Base-by-base conservation (phyloP, 2,888 invertebrate species). In the Dilophus febrilis region DNA sequence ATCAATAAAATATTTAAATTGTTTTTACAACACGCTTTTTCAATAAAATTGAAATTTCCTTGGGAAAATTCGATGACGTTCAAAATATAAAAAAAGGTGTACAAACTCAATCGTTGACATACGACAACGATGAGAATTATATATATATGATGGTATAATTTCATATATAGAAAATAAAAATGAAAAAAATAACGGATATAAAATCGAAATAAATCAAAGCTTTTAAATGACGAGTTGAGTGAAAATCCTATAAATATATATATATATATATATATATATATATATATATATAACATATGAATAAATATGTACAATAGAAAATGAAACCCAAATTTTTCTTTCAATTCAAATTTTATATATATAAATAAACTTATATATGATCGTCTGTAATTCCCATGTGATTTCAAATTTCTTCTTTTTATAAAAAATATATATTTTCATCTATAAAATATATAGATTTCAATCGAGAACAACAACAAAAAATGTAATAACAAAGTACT, bases 1-100 rank as follows among this genome's bases (percentile, higher is more conserved):
- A 22, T 22, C 34, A 34, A 39, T 39, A 39, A 39, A 39, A 39
- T 39, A 39, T 39, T 39, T 27, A 39, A 39, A 31, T 39, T 39
- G 39, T 28, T 39, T 26, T 35, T 35, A 35, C 35, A 35, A 35
- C 35, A 35, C 26, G 35, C 26, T 14, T 35, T 35, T 35, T 35
- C 27, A 35, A 35, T 19, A 19, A 19, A 18, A 35, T 19, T 19
- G 22, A 26, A 35, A 35, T 35, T 35, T 35, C 35, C 35, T 14
- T 12, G 19, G 35, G 35, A 35, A 35, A 35, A 26, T 35, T 35
- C 35, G 11, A 26, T 35, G 22, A 22, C 22, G 22, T 22, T 22
- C 5, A 22, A n/a, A n/a, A n/a, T n/a, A n/a, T n/a, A n/a, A n/a
- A n/a, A n/a, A 22, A 22, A 22, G 22, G 26, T 14, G 35, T 35